Conservation (phyloP, 2,113 vertebrate species). For the Ramphastos sulfuratus region DNA sequence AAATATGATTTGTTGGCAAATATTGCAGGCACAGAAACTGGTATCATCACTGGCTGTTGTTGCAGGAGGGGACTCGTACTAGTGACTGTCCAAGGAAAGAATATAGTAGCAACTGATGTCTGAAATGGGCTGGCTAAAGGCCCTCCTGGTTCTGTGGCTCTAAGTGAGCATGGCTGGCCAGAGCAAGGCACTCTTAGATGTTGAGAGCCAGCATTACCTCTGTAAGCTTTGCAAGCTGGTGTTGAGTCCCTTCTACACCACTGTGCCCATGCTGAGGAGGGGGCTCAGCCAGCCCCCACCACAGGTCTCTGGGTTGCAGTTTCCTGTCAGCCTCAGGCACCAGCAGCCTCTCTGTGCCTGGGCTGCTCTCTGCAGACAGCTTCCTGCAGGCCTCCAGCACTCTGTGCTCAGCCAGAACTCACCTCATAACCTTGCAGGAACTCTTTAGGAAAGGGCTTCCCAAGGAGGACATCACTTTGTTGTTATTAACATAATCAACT, state of each 20-base stretch:
- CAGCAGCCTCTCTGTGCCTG: rapidly evolving
- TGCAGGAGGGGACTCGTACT: neutral
- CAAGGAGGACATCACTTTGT: neutral
- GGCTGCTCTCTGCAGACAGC: neutral
- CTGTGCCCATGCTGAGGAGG: neutral
- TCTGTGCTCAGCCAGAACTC: neutral
- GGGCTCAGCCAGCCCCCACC: neutral
- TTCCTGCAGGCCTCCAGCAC: neutral
- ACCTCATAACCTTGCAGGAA: neutral
- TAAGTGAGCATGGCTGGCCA: neutral
- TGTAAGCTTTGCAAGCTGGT: neutral
- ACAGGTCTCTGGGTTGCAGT: neutral
- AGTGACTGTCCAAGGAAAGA: neutral
- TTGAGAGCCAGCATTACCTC: neutral
- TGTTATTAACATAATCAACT: neutral
- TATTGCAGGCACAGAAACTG: neutral
- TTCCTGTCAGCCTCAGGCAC: rapidly evolving
- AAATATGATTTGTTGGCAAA: neutral
- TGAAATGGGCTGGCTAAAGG: neutral
- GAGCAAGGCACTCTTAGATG: neutral
- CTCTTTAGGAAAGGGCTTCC: neutral
- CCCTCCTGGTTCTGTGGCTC: neutral
- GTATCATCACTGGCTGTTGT: rapidly evolving
- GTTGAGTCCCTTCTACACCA: rapidly evolving
- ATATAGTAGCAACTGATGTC: neutral